Conservation (phyloP, 1,140 invertebrate species). For the Drosophila truncata region DNA sequence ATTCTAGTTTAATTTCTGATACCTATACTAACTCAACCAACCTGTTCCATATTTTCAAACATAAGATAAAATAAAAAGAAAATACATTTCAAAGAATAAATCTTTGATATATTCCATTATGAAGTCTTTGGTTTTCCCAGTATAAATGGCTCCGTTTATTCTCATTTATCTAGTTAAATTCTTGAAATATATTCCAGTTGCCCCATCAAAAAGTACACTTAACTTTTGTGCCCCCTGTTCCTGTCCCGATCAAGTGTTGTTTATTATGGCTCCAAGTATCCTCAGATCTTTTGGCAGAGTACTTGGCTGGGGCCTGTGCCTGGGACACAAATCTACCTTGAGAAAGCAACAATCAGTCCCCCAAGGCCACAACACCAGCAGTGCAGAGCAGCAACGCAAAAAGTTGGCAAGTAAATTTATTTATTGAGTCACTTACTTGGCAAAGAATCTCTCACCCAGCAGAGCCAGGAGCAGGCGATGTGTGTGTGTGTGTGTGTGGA, state of each 20-base stretch:
- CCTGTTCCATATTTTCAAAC: no score
- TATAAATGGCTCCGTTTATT: slow-evolving; percentile 7
- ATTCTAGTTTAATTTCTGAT: no score
- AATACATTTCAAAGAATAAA: not conserved
- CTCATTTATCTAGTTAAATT: slow-evolving; percentile 36
- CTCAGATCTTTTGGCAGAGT: slow-evolving; percentile 34
- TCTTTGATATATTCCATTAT: slow-evolving; percentile 9
- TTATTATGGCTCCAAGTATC: slow-evolving; percentile 30
- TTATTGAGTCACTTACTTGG: slow-evolving; percentile 76
- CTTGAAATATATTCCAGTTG: slow-evolving; percentile 23
- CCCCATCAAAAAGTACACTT: slow-evolving; percentile 31
- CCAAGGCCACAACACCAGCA: slow-evolving; percentile 31
- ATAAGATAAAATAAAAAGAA: no score
- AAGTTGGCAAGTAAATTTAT: slow-evolving; percentile 71
- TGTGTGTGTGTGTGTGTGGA: slow-evolving; percentile 23
- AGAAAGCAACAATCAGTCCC: slow-evolving; percentile 51
- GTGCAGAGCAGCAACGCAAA: slow-evolving; percentile 8
- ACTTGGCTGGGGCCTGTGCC: slow-evolving; percentile 3
- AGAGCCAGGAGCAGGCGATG: not conserved
- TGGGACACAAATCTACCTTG: slow-evolving; percentile 34
- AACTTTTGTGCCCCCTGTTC: slow-evolving; percentile 16
- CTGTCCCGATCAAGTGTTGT: slow-evolving; percentile 40
- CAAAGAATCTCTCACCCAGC: slow-evolving; percentile 33
- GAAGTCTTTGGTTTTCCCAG: not conserved
- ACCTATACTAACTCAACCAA: no score